A percentile compares a stretch with the other conserved stretches of the same genome.
phyloP scores from a whole-genome alignment of 2,888 invertebrate genomes.

The Yponomeuta evonymella region DNA sequence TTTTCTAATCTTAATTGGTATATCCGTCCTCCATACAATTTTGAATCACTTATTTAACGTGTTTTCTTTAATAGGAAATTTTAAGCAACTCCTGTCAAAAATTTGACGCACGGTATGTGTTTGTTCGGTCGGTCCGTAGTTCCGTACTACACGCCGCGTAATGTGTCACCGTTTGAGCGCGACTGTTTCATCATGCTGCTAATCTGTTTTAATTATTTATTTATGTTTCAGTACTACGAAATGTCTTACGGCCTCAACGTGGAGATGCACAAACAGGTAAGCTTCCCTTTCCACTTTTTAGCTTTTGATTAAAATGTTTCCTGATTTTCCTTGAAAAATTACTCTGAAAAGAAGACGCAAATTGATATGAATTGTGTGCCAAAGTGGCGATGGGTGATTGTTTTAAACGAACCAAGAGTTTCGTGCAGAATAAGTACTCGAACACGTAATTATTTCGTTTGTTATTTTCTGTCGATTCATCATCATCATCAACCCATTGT shows the following conservation, averaged over 20 bases:
- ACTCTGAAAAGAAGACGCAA: slow-evolving; percentile 18
- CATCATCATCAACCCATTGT: too few species aligned
- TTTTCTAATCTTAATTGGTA: too few species aligned
- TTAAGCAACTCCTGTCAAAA: too few species aligned
- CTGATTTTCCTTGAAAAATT: slow-evolving; percentile 25
- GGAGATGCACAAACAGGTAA: slow-evolving; percentile 98
- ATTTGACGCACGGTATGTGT: slow-evolving; percentile 17
- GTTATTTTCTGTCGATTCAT: too few species aligned
- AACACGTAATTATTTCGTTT: too few species aligned
- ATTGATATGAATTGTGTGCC: slow-evolving; percentile 16
- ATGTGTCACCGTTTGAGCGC: slow-evolving; percentile 44
- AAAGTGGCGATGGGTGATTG: slow-evolving; percentile 33
- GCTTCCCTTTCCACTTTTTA: slow-evolving; percentile 33
- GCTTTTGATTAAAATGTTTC: slow-evolving; percentile 29
- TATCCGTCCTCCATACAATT: too few species aligned
- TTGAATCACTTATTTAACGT: too few species aligned
- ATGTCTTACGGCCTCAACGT: slow-evolving; percentile 98
- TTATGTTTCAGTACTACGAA: slow-evolving; percentile 95
- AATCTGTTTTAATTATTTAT: slow-evolving; percentile 42
- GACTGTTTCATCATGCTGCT: slow-evolving; percentile 36
- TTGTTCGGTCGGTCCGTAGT: slow-evolving; percentile 20
- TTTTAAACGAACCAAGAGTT: too few species aligned
- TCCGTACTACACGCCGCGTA: too few species aligned
- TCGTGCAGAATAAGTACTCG: too few species aligned
- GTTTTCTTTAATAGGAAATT: too few species aligned